Base-by-base conservation (phyloP, 2,797 vertebrate species). In the Kryptolebias ocellatus region DNA sequence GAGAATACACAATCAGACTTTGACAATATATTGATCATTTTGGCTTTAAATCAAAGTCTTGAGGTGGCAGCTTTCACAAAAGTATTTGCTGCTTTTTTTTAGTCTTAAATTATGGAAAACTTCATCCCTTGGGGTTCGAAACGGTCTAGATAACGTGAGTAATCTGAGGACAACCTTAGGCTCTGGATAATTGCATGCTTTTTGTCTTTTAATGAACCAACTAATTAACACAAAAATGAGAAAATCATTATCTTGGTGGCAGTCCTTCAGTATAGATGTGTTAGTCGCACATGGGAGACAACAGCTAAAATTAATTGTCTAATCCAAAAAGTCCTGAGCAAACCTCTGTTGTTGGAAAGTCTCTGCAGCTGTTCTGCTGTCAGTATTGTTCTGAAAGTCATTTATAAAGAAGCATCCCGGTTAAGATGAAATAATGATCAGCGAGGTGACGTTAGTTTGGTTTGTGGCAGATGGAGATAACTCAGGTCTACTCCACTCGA, bases 401-500 rank as follows among this genome's bases (percentile, higher is more conserved):
- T 15, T 42, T 45, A 14, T 45, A 2, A 46, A 46, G 16, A 4
- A 17, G 9, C 6, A 8, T 31, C 7, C 31, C 7, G 31, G 31
- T 31, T 31, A 7, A 17, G 18, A n/a, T 20, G n/a, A 53, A 5
- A n/a, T 53, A 0, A 39, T 7, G 15, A 53, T 6, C 29, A 14
- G 18, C 34, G 17, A 60, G 12, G 5, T 64, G 24, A 52, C 31
- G 0, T 60, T 61, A 64, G 16, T 62, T 6, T 62, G 42, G 1
- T 54, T 61, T 37, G 14, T 53, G 87, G 57, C 88, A 95, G 90
- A 87, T 94, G 74, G 93, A 93, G 51, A 82, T 94, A 52, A 84
- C 82, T 6, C 90, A 92, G 74, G 88, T 88, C 28, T 94, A 90
- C 77, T 90, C 90, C 28, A 92, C 92, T 11, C 92, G 92, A 1